Base-by-base conservation (phyloP, 1,140 invertebrate species). In the Musca domestica region DNA sequence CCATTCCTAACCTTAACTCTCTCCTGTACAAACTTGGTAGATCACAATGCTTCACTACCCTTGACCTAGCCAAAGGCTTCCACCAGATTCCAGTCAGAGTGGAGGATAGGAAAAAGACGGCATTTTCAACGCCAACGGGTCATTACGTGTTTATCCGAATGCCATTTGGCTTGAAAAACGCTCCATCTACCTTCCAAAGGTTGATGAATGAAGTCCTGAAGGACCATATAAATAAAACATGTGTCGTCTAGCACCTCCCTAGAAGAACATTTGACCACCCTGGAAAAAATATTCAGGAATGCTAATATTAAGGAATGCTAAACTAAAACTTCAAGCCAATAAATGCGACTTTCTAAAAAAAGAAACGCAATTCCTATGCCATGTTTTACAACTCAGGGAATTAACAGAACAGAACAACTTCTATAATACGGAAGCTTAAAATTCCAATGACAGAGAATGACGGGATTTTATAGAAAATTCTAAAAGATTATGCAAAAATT, bases 131-230 rank as follows among this genome's bases (percentile, higher is more conserved):
- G n/a, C n/a, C n/a, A n/a, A n/a, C n/a, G n/a, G n/a, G n/a, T n/a
- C n/a, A n/a, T n/a, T n/a, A n/a, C n/a, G 75, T 79, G 65, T 84
- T 81, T 61, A 51, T 71, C 10, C 46, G 78, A 54, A 81, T 85
- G 78, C 79, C 81, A 0, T 83, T 83, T 68, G 82, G 83, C 0
- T 58, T 84, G 0, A 74, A 76, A 48, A 81, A 82, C 46, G 79
- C 77, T 0, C 81, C 83, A 4, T 69, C 74, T 0, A 82, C 81
- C 5, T 84, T 84, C 68, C 78, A 85, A 70, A 68, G 74, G 34
- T 14, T 72, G 2, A 76, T 81, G 74, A 69, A 79, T 19, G 46
- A 77, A 14, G 82, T 84, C 72, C 71, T 77, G 10, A 30, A n/a
- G n/a, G n/a, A n/a, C n/a, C n/a, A n/a, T n/a, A n/a, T n/a, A n/a